Evolutionary conservation across 2,888 invertebrate species (phyloP).

Genomic region (Heliconius ethilla): DNA sequence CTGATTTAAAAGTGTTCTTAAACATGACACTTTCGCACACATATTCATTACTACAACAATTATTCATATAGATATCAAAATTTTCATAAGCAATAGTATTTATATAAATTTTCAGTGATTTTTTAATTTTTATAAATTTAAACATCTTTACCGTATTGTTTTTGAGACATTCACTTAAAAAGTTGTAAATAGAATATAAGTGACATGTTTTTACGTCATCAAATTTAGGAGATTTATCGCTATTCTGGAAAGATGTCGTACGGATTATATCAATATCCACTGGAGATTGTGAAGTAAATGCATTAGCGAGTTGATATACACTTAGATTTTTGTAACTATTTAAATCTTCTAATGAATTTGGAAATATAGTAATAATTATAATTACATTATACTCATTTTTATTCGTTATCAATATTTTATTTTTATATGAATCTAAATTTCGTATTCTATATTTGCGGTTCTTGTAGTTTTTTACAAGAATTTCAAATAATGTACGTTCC

Average conservation of each 20-base stretch:
- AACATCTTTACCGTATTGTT: conserved; percentile 59
- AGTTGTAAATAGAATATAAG: conserved; percentile 61
- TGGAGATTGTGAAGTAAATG: conserved; percentile 50
- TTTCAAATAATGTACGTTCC: conserved; percentile 51
- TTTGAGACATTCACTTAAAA: conserved; percentile 57
- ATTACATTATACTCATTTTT: conserved; percentile 54
- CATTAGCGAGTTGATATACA: conserved; percentile 52
- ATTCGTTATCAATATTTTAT: conserved; percentile 40
- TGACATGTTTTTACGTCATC: conserved; percentile 54
- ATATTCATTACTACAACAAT: conserved; percentile 42
- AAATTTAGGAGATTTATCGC: conserved; percentile 41
- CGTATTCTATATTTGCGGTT: conserved; percentile 62
- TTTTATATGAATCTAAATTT: conserved; percentile 55
- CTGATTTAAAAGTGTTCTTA: background rate
- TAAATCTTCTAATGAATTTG: conserved; percentile 32
- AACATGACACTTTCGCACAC: conserved; percentile 35
- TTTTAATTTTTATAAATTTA: conserved; percentile 58
- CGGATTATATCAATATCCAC: conserved; percentile 68
- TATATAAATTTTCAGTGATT: conserved; percentile 64
- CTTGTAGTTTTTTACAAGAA: conserved; percentile 57
- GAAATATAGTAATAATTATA: conserved; percentile 63
- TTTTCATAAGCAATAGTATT: conserved; percentile 54
- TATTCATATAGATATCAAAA: conserved; percentile 51
- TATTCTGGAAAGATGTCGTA: conserved; percentile 49
- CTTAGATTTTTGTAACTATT: conserved; percentile 39